Percentiles rank a stretch among this genome's conserved stretches.
Evolutionary conservation across 2,113 vertebrate species (phyloP).

Genomic region (Pluvianellus socialis): DNA sequence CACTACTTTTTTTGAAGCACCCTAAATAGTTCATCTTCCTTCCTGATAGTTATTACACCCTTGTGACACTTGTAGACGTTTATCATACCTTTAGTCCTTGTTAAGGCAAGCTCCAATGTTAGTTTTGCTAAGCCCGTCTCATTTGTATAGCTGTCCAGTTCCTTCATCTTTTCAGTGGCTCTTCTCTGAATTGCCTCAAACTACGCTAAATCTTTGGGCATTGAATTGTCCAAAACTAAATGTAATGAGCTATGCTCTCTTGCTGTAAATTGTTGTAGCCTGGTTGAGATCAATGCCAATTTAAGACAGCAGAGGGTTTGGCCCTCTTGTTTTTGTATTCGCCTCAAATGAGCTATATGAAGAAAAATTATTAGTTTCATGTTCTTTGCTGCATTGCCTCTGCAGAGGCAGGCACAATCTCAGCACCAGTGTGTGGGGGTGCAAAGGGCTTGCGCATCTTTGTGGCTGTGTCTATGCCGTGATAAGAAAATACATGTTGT

Average conservation of each 20-base stretch:
- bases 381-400: neutral
- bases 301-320: constrained; percentile 1
- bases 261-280: neutral
- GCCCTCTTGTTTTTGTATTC: neutral
- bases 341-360: neutral
- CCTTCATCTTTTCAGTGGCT: neutral
- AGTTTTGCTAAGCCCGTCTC: neutral
- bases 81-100: neutral
- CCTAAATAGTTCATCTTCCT: neutral
- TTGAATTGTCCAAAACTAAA: neutral
- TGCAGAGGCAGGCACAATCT: neutral
- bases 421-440: neutral
- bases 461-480: neutral
- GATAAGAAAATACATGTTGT: neutral
- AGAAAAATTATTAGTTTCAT: neutral
- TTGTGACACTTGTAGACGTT: neutral
- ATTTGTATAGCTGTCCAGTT: neutral
- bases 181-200: neutral
- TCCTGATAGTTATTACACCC: neutral
- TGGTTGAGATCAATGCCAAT: constrained; percentile 9
- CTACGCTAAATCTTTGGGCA: neutral
- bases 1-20: neutral
- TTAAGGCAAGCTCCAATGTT: neutral
- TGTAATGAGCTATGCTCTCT: neutral
- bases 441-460: neutral